phyloP scores from a whole-genome alignment of 2,888 invertebrate genomes.

The Pharmacophagus antenor region DNA sequence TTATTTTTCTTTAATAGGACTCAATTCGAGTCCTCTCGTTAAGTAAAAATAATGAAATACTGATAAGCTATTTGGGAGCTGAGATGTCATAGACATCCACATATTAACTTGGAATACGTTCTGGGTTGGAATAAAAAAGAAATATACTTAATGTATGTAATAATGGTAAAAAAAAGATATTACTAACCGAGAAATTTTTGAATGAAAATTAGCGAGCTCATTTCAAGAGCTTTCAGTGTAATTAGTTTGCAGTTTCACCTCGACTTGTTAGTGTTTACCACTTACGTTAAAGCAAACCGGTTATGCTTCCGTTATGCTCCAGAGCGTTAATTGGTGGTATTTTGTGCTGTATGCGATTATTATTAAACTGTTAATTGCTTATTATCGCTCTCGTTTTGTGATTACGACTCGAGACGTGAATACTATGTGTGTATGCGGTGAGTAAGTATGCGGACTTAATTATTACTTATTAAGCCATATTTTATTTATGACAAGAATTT shows the following conservation, averaged over 20 bases:
- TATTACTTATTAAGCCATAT: too few species aligned
- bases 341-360: not conserved
- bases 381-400: not conserved
- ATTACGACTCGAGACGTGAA: not conserved
- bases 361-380: too few species aligned
- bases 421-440: too few species aligned
- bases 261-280: not conserved
- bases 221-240: not conserved
- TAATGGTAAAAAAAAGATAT: not conserved
- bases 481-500: too few species aligned
- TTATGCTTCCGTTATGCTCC: not conserved
- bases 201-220: not conserved
- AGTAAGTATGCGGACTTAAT: too few species aligned
- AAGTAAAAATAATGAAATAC: too few species aligned
- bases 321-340: not conserved
- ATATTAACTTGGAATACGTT: too few species aligned
- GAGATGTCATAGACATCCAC: too few species aligned
- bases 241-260: constrained; percentile 3
- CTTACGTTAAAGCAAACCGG: not conserved
- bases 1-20: too few species aligned
- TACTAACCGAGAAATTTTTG: not conserved
- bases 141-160: not conserved
- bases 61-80: too few species aligned
- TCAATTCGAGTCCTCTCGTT: too few species aligned
- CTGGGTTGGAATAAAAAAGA: too few species aligned